Percentiles rank a stretch among this genome's conserved stretches.
phyloP scores from a whole-genome alignment of 37 sponge, comb jelly and placozoan species.

The Theonella swinhoei region DNA sequence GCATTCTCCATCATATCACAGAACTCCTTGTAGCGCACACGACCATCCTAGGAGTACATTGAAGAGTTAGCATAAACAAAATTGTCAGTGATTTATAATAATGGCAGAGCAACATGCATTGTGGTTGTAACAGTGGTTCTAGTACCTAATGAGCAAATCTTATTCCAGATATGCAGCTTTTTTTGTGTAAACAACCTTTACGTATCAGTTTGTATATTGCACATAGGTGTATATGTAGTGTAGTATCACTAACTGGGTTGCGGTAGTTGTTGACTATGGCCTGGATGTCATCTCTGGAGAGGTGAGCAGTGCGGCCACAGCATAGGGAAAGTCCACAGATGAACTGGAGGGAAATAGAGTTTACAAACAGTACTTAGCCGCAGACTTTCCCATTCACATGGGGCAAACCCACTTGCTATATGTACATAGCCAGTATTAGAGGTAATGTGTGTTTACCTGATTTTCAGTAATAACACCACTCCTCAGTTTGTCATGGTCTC shows the following conservation, averaged over 20 bases:
- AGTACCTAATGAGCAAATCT: no score
- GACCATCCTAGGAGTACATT: constrained; percentile 39
- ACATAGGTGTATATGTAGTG: no score
- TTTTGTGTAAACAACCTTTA: no score
- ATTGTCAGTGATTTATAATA: no score
- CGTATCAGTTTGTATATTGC: no score
- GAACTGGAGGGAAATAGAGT: no score
- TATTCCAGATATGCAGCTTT: no score
- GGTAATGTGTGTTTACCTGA: constrained; percentile 51
- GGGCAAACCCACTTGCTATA: not conserved
- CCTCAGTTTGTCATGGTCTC: constrained; percentile 86
- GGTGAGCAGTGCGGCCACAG: constrained; percentile 61
- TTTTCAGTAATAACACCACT: constrained; percentile 92
- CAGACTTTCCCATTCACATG: no score
- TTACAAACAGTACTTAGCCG: no score
- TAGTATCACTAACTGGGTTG: not conserved
- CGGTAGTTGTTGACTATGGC: constrained; percentile 63
- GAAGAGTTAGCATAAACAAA: not conserved
- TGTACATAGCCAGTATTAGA: not conserved
- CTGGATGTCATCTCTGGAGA: constrained; percentile 72
- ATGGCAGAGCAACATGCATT: no score
- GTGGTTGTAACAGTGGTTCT: no score
- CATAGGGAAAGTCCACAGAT: constrained; percentile 75
- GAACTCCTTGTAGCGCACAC: constrained; percentile 86
- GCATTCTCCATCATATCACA: constrained; percentile 93